These are phyloP conservation scores for Agriotes lineatus DNA, from an alignment of 2,888 invertebrate genomes.

Conservation along the genomic window DNA sequence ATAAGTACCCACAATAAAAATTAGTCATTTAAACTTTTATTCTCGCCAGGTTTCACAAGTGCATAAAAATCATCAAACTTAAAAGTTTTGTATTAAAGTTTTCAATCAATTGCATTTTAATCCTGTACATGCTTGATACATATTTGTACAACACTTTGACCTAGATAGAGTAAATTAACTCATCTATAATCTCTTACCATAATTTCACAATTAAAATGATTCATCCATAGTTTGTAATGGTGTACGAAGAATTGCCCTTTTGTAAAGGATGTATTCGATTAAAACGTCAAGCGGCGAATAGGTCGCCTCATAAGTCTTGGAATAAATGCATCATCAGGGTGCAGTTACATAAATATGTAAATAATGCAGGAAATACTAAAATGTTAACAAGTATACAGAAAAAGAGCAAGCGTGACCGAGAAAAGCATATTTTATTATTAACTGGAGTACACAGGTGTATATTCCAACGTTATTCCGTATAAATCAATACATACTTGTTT, in stretches of 20 bases:
- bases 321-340: slow-evolving; percentile 18
- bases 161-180: neutral
- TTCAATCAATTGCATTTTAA: too few species aligned
- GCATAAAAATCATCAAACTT: too few species aligned
- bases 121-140: too few species aligned
- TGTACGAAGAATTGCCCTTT: neutral
- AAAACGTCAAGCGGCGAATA: neutral
- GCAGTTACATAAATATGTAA: slow-evolving; percentile 14
- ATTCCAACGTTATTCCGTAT: neutral
- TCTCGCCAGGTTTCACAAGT: too few species aligned
- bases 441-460: neutral
- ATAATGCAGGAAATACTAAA: slow-evolving; percentile 5
- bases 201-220: neutral
- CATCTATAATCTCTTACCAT: neutral
- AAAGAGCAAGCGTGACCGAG: neutral
- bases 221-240: neutral
- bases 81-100: too few species aligned
- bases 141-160: too few species aligned
- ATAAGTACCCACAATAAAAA: too few species aligned
- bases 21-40: too few species aligned
- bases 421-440: slow-evolving; percentile 4
- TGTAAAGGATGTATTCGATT: neutral
- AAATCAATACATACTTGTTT: neutral
- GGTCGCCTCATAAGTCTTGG: neutral
- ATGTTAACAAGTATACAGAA: neutral